Conservation (phyloP, 2,113 vertebrate species). For the Triplophysa dalaica region DNA sequence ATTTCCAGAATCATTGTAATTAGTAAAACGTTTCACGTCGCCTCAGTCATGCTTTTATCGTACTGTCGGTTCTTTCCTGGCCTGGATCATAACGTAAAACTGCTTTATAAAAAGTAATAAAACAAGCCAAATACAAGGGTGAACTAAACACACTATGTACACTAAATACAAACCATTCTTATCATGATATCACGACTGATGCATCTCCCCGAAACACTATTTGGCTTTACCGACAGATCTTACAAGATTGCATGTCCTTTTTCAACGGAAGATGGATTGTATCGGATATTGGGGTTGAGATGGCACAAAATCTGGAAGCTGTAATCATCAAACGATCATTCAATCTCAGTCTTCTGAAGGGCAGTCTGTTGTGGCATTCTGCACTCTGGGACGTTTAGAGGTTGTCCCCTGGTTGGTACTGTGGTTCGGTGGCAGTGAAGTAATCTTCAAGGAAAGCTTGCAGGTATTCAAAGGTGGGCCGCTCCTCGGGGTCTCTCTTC, state of each 20-base stretch:
- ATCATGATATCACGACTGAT: conserved; percentile 61
- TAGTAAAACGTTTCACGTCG: conserved; percentile 16
- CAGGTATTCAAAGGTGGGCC: conserved; percentile 97
- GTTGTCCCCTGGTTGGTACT: conserved; percentile 98
- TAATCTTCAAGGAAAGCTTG: conserved; percentile 99
- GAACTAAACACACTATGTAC: conserved; percentile 98
- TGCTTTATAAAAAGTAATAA: conserved; percentile 70
- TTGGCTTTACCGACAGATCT: conserved; percentile 35
- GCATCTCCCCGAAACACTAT: conserved; percentile 38
- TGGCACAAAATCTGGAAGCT: conserved; percentile 53
- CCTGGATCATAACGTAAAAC: conserved; percentile 61
- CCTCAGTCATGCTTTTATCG: conserved; percentile 46
- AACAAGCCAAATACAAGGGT: conserved; percentile 83
- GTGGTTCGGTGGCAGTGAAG: conserved; percentile 99
- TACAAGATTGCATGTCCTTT: conserved; percentile 35
- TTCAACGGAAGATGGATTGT: conserved; percentile 51
- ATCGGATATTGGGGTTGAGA: conserved; percentile 45
- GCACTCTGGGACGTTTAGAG: conserved; percentile 76
- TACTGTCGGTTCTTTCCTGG: conserved; percentile 54
- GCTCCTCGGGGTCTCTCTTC: conserved; percentile 98
- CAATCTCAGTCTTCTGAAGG: conserved; percentile 25
- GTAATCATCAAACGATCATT: conserved; percentile 42
- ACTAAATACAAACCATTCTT: conserved; percentile 85
- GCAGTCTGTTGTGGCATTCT: conserved; percentile 33
- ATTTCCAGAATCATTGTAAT: conserved; percentile 55